Evolutionary conservation across 2,888 invertebrate genomes (phyloP), one percentile per base, ranked within the genome.

Genomic region (Thymelicus acteon): DNA sequence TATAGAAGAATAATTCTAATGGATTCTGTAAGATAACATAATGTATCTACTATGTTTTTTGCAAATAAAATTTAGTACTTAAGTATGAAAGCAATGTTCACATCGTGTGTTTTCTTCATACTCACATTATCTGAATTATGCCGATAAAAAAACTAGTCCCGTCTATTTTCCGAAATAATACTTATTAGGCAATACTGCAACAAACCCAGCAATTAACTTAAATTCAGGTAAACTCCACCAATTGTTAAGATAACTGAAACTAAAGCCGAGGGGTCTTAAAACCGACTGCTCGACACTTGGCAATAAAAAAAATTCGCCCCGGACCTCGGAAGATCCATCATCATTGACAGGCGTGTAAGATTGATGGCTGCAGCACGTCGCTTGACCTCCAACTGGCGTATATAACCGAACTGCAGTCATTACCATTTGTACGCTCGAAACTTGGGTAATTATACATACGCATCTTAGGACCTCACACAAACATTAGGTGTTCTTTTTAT

Each of bases 281-380:
- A 60, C 58, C n/a, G 13, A 24, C 57, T 57, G 39, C 15, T 78
- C 76, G 86, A 85, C 85, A 80, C 44, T 66, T 19, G 47, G 44
- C 7, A 37, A 52, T 52, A 58, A 63, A 69, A 69, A 69, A 63
- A 68, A 24, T 39, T 63, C 58, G 58, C 69, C 63, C 63, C 49
- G 24, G 44, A 52, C 15, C 69, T 39, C 19, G 15, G 62, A 57
- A 31, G 57, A 70, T 70, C 63, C 69, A 70, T 70, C 69, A 70
- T 70, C 78, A 76, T 71, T 81, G 83, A 83, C 83, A 80, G 76
- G 80, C 83, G 79, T 81, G 79, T 73, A 81, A 85, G 87, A 88
- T 86, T 81, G 81, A 88, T 86, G 77, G 72, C 48, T 60, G 67
- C 72, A 47, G n/a, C 69, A 61, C 71, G 78, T 78, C 79, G 67